phyloP scores from a whole-genome alignment of 1,140 invertebrate species.

The Lepidotrigona ventralis region DNA sequence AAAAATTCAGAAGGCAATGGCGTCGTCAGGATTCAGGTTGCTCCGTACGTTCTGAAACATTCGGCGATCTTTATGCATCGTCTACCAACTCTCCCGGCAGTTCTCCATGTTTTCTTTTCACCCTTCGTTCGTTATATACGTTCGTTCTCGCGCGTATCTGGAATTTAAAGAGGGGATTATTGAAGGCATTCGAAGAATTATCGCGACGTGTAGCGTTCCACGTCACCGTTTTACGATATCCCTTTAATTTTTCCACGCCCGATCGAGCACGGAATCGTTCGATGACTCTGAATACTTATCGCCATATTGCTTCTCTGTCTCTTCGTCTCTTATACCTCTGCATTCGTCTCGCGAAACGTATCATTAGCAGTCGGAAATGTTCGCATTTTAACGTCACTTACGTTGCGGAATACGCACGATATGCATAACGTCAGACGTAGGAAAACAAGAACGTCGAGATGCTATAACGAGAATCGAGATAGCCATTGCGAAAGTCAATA shows the following conservation, averaged over 20 bases:
- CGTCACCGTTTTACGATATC: background rate
- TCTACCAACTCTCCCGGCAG: background rate
- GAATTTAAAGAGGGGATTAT: conserved; percentile 1
- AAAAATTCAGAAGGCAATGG: conserved; percentile 40
- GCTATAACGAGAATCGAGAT: conserved; percentile 20
- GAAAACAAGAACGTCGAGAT: background rate
- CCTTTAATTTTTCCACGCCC: background rate
- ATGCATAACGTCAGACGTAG: background rate
- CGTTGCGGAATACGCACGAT: background rate
- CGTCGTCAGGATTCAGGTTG: background rate
- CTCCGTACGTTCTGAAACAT: conserved; percentile 1
- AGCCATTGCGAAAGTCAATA: conserved; percentile 19
- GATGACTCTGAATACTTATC: background rate
- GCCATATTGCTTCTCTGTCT: too few relatives aligned
- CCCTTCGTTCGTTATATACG: background rate
- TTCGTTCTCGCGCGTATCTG: background rate
- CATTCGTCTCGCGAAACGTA: background rate
- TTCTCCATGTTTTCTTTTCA: conserved; percentile 9
- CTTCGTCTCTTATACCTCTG: background rate
- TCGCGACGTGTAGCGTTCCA: background rate
- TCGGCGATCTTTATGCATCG: conserved; percentile 14
- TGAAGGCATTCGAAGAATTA: background rate
- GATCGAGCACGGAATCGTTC: background rate
- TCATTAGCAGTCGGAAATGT: conserved; percentile 11
- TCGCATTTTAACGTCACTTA: background rate